A percentile compares a stretch with the other conserved stretches of the same genome.
These are phyloP conservation scores for Iphiclides podalirius DNA, from an alignment of 2,888 invertebrate species.

Conservation along the genomic window DNA sequence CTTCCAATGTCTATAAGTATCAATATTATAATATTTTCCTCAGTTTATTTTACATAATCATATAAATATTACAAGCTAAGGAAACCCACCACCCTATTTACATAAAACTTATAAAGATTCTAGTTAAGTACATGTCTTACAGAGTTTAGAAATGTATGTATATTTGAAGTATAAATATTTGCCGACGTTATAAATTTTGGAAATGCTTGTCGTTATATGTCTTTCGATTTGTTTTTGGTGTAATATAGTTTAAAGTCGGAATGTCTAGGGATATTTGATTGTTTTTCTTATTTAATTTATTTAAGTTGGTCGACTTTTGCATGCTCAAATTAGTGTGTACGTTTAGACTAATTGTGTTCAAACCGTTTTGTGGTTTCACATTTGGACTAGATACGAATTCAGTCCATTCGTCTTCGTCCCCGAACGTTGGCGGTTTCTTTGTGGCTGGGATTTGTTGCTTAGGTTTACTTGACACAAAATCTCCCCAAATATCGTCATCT, in stretches of 20 bases:
- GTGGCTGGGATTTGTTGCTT: conserved; percentile 45
- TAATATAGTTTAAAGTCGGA: conserved; percentile 69
- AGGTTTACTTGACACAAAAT: conserved; percentile 78
- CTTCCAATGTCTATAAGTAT: conserved; percentile 12
- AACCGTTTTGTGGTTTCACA: conserved; percentile 64
- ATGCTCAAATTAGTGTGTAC: conserved; percentile 67
- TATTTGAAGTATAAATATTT: conserved; percentile 30
- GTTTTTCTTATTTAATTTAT: conserved; percentile 47
- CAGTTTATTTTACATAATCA: conserved; percentile 22
- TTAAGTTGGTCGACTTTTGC: conserved; percentile 50
- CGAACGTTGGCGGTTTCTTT: conserved; percentile 48
- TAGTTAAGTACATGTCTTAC: conserved; percentile 1
- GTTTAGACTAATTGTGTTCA: conserved; percentile 72
- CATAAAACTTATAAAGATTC: conserved; percentile 39
- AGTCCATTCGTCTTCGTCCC: conserved; percentile 74
- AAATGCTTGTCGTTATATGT: conserved; percentile 67
- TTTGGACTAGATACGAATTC: conserved; percentile 72
- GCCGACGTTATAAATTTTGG: conserved; percentile 75
- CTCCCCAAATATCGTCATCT: conserved; percentile 82
- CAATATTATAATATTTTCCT: conserved; percentile 10
- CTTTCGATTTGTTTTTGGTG: conserved; percentile 61
- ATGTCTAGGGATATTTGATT: conserved; percentile 60
- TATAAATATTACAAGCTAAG: conserved; percentile 37
- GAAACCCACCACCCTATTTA: conserved; percentile 58
- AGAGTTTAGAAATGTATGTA: conserved; percentile 30